Evolutionary conservation across 2,888 invertebrate species (phyloP).

Genomic region (Pecten maximus): DNA sequence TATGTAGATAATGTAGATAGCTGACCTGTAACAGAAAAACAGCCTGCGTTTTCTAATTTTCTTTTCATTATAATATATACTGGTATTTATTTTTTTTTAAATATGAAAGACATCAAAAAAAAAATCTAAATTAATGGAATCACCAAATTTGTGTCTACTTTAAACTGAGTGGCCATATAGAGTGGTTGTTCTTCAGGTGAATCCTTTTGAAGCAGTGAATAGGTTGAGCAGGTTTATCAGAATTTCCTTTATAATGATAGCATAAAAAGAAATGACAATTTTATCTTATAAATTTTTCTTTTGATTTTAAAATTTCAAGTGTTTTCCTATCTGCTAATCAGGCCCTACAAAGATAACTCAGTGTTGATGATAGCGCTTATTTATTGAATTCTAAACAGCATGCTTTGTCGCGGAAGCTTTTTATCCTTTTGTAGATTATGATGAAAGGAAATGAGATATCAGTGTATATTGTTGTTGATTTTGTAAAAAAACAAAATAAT

Average conservation of each 20-base stretch:
- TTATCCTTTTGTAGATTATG: background rate
- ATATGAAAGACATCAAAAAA: background rate
- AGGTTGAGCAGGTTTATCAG: background rate
- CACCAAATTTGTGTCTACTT: background rate
- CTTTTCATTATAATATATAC: no score
- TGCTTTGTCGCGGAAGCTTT: background rate
- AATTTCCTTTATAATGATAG: constrained; percentile 16
- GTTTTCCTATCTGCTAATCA: background rate
- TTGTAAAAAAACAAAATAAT: background rate
- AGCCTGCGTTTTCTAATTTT: no score
- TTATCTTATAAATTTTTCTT: constrained; percentile 35
- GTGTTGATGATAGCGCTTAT: background rate
- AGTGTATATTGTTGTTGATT: background rate
- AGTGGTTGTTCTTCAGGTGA: background rate
- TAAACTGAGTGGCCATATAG: background rate
- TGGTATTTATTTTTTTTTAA: background rate
- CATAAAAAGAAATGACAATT: constrained; percentile 26
- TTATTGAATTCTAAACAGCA: background rate
- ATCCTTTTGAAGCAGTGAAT: background rate
- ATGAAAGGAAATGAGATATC: constrained; percentile 13
- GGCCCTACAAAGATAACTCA: background rate
- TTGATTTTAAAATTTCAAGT: constrained; percentile 35
- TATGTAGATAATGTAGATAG: no score
- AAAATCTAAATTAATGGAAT: background rate
- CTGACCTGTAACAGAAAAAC: no score